These are phyloP conservation scores for Polyommatus iphigenia DNA, from an alignment of 2,888 invertebrate genomes.

Conservation along the genomic window DNA sequence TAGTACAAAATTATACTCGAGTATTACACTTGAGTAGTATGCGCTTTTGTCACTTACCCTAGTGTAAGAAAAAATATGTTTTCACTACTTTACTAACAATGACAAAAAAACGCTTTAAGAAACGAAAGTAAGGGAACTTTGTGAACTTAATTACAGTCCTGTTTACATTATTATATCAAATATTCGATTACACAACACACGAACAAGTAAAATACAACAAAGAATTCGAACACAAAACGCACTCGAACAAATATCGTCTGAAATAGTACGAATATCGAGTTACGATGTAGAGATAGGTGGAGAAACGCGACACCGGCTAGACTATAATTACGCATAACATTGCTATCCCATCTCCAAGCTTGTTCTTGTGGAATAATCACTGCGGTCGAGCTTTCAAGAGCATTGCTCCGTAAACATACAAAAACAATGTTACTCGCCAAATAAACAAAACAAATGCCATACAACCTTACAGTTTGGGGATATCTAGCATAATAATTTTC, in stretches of 20 bases:
- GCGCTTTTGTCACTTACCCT: background rate
- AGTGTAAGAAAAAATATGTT: background rate
- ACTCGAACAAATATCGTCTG: slow-evolving; percentile 21
- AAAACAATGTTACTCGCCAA: background rate
- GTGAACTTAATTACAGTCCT: slow-evolving; percentile 22
- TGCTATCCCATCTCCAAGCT: slow-evolving; percentile 23
- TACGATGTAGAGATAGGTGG: slow-evolving; percentile 19
- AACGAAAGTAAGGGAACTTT: slow-evolving; percentile 4
- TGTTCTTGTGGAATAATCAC: slow-evolving; percentile 23
- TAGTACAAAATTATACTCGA: background rate
- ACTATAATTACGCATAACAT: slow-evolving; percentile 24
- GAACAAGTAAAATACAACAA: slow-evolving; percentile 7
- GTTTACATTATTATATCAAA: slow-evolving; percentile 27
- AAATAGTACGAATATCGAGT: slow-evolving; percentile 18
- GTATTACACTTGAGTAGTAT: too few relatives aligned
- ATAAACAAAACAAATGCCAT: background rate
- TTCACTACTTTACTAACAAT: background rate
- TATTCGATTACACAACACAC: slow-evolving; percentile 17
- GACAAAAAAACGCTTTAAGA: background rate
- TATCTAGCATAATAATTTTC: background rate
- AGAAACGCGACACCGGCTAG: slow-evolving; percentile 20
- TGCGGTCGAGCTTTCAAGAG: slow-evolving; percentile 18
- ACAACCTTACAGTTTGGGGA: background rate
- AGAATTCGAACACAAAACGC: slow-evolving; percentile 16
- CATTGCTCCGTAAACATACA: slow-evolving; percentile 1